Evolutionary conservation across 1,140 invertebrate species (phyloP).

Genomic region (Apocrypta bakeri): DNA sequence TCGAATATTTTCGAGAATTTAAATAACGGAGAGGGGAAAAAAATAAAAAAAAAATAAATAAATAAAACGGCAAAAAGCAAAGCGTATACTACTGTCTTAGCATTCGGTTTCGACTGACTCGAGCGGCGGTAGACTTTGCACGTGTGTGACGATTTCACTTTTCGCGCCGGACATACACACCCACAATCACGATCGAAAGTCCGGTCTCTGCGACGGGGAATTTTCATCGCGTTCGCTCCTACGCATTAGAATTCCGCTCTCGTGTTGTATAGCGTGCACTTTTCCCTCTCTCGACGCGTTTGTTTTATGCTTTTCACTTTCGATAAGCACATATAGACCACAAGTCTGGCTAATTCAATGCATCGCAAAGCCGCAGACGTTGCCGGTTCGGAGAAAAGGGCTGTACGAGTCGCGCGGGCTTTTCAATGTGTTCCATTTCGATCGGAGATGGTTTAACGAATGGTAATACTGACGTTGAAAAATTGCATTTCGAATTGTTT

Average conservation of each 20-base stretch:
- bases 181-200: slow-evolving; percentile 6
- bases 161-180: background rate
- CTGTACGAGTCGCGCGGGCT: background rate
- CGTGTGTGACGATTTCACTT: slow-evolving; percentile 28
- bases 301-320: slow-evolving; percentile 31
- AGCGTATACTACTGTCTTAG: background rate
- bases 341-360: background rate
- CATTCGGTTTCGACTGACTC: background rate
- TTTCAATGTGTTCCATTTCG: too few relatives aligned
- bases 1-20: background rate
- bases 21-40: background rate
- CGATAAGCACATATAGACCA: background rate
- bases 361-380: background rate
- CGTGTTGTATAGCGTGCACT: slow-evolving; percentile 10
- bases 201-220: background rate
- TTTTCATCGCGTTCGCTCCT: slow-evolving; percentile 19
- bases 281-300: background rate
- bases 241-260: slow-evolving; percentile 26
- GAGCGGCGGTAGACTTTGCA: background rate
- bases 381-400: background rate
- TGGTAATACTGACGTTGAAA: background rate
- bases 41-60: background rate
- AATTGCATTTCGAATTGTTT: too few relatives aligned
- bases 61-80: background rate
- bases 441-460: background rate